A percentile compares a stretch with the other conserved stretches of the same genome.
Conservation (phyloP, 2,113 vertebrate genomes). For the Pelmatolapia mariae region DNA sequence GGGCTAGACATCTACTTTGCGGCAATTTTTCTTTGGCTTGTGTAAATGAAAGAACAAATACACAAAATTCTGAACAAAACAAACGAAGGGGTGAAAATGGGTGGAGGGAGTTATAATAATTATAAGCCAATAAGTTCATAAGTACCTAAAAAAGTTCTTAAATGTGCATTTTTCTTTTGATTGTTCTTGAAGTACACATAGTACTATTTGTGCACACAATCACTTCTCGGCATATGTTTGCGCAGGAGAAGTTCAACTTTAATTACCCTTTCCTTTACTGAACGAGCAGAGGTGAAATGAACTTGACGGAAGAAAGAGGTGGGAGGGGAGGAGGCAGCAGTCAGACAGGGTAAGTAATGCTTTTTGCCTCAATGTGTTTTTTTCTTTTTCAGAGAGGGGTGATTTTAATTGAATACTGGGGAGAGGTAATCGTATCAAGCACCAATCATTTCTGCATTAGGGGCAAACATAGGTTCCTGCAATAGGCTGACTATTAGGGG, state of each 20-base stretch:
- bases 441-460: conserved; percentile 46
- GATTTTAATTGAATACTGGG: conserved; percentile 21
- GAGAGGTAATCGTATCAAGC: conserved; percentile 22
- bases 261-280: background rate
- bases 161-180: background rate
- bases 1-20: background rate
- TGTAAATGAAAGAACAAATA: background rate
- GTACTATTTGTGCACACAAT: background rate
- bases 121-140: background rate
- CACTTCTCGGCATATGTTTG: background rate
- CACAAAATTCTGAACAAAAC: background rate
- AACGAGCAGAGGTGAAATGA: background rate
- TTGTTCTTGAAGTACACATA: background rate
- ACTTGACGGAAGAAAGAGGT: background rate
- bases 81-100: background rate
- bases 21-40: background rate
- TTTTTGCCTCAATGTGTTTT: background rate
- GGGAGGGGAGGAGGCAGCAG: background rate
- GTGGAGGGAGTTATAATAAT: background rate
- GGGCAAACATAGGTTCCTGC: background rate
- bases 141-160: background rate
- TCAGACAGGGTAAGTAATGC: background rate
- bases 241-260: background rate
- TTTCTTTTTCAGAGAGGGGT: background rate
- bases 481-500: background rate